Percentiles rank a stretch among this genome's conserved stretches.
Evolutionary conservation across 1,140 invertebrate genomes (phyloP).

Genomic region (Drosophila sp.): DNA sequence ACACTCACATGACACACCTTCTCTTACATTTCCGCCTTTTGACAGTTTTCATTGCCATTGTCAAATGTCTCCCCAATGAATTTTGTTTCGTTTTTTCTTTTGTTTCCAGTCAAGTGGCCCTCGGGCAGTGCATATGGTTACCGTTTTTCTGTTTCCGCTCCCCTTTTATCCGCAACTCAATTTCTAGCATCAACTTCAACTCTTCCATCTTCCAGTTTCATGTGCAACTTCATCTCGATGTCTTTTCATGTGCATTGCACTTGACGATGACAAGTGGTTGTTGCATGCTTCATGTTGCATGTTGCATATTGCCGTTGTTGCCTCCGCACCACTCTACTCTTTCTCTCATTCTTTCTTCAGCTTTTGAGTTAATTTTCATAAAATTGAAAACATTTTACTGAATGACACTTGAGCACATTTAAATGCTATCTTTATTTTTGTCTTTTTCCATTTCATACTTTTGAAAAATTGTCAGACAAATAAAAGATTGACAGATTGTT

Average conservation of each 20-base stretch:
- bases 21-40: slow-evolving; percentile 28
- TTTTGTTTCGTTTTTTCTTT: slow-evolving; percentile 38
- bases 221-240: slow-evolving; percentile 23
- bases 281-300: slow-evolving; percentile 20
- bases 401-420: slow-evolving; percentile 55
- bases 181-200: slow-evolving; percentile 11
- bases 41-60: slow-evolving; percentile 45
- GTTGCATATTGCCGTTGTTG: slow-evolving; percentile 14
- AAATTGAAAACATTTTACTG: slow-evolving; percentile 68
- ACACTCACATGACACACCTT: not conserved
- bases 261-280: slow-evolving; percentile 41
- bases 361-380: slow-evolving; percentile 71
- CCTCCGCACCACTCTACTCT: slow-evolving; percentile 9
- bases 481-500: slow-evolving; percentile 9
- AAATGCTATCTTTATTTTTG: not conserved
- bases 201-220: slow-evolving; percentile 49
- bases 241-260: slow-evolving; percentile 1
- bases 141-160: slow-evolving; percentile 6
- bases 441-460: slow-evolving; percentile 7
- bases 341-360: not conserved
- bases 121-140: slow-evolving; percentile 56
- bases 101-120: slow-evolving; percentile 70
- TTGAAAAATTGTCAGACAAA: slow-evolving; percentile 16
- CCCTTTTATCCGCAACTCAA: not conserved
- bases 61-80: slow-evolving; percentile 27